Base-by-base conservation (phyloP, 2,113 vertebrate genomes). In the Taurulus bubalis region DNA sequence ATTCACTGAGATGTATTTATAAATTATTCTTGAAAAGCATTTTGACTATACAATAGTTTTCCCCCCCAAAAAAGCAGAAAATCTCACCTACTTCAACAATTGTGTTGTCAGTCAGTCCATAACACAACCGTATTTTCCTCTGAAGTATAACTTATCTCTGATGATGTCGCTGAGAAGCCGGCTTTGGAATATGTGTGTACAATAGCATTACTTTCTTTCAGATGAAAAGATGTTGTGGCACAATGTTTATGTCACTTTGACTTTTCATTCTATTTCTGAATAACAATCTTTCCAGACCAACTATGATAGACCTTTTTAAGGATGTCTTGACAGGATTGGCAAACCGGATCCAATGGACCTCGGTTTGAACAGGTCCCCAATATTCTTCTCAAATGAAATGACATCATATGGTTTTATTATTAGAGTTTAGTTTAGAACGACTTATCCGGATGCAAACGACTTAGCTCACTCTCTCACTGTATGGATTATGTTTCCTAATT, bases 1-100 rank as follows among this genome's bases (percentile, higher is more conserved):
- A 60, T 55, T 62, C 28, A 70, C 30, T 40, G 20, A 56, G 22
- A 58, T 40, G 4, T 47, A 73, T 76, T 40, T 3, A 16, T 56
- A 67, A 58, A 36, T 65, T 18, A 2, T 65, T 55, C 11, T 68
- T 78, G 8, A 16, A 69, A 73, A 69, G 67, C 7, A 59, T 7
- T 59, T 51, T 7, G 62, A 1, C 24, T 53, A 1, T 59, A 1
- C 22, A 26, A 49, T 34, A 42, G 3, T 2, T 71, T 24, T 9
- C 10, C 8, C 63, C 9, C 30, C 34, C 34, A 34, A 40, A 30
- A 45, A 6, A 59, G 32, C 26, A 64, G 14, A 40, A 53, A 45
- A 34, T 1, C 49, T 1, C 8, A 71, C n/a, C 45, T 56, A 47
- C 20, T 70, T 69, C 56, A 64, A 15, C 63, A 40, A 2, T 9